Evolutionary conservation across 2,797 vertebrate genomes (phyloP), one percentile per base, ranked within the genome.

Genomic region (Acanthurus leucopareius): DNA sequence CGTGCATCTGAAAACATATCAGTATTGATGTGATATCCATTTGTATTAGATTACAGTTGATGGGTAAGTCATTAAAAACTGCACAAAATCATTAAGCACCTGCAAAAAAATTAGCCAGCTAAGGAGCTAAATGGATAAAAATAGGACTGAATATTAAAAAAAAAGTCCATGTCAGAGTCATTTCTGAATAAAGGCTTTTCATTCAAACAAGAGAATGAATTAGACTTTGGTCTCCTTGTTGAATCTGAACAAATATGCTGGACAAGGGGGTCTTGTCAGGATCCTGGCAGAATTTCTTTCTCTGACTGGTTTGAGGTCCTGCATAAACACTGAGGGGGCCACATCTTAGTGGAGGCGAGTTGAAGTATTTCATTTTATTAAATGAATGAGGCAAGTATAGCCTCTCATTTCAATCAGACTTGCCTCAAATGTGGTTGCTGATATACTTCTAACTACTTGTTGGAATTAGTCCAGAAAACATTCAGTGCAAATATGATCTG

Each of bases 231-330:
- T 72, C 47, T 62, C 52, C 72, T 28, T 42, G 62, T 74, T 59
- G 15, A 73, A 72, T 66, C 11, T 79, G 22, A 79, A 69, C 68
- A 75, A 52, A 73, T 75, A 67, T 70, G 40, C 60, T 44, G 17
- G 64, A 83, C 59, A 83, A 75, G 38, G 61, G 42, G 38, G 61
- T 82, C 65, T 74, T 84, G 63, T 86, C 48, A 62, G 47, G 70
- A 77, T 54, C 52, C 45, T 83, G 72, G 79, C 25, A 68, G 66
- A 19, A 10, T 52, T 69, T 84, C 60, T 56, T 71, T 11, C 35
- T 60, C 59, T 17, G 60, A 80, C 60, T 68, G 19, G 17, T 78
- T 82, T 38, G 49, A 79, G 38, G 63, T 53, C 57, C 58, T 69
- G 28, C 52, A 60, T 80, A 68, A 65, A 65, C 51, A 64, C 70